Evolutionary conservation across 2,113 vertebrate species (phyloP).

Genomic region (Astatoreochromis straeleni): DNA sequence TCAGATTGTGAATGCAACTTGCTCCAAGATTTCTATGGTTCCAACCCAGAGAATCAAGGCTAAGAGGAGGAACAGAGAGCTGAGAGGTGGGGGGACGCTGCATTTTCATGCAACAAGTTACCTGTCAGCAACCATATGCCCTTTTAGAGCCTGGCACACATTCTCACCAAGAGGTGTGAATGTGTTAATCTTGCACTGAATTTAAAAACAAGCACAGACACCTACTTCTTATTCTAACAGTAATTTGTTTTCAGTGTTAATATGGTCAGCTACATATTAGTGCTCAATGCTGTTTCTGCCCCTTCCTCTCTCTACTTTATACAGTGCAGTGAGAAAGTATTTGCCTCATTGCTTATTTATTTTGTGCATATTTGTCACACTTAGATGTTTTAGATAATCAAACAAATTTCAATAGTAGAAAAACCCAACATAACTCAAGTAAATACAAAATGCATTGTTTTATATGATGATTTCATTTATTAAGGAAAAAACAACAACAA

Average conservation of each 20-base stretch:
- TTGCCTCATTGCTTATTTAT: not conserved
- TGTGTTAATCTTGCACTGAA: not conserved
- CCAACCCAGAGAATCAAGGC: not conserved
- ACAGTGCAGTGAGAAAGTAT: not conserved
- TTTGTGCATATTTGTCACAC: not conserved
- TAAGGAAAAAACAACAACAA: not conserved
- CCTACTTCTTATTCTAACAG: not conserved
- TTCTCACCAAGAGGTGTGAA: not conserved
- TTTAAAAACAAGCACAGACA: not conserved
- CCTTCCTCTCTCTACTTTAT: not conserved
- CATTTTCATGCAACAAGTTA: constrained; percentile 24
- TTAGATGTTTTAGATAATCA: not conserved
- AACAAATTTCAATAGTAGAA: not conserved
- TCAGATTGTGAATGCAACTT: not conserved
- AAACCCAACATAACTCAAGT: not conserved
- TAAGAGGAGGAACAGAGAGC: not conserved
- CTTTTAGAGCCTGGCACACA: not conserved
- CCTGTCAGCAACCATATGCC: constrained; percentile 34
- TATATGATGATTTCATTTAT: not conserved
- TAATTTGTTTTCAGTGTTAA: not conserved
- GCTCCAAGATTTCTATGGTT: not conserved
- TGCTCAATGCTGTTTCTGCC: not conserved
- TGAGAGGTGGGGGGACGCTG: not conserved
- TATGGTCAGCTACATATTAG: not conserved
- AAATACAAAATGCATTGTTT: not conserved